Base-by-base conservation (phyloP, 2,888 invertebrate genomes). In the Tipula helvola region DNA sequence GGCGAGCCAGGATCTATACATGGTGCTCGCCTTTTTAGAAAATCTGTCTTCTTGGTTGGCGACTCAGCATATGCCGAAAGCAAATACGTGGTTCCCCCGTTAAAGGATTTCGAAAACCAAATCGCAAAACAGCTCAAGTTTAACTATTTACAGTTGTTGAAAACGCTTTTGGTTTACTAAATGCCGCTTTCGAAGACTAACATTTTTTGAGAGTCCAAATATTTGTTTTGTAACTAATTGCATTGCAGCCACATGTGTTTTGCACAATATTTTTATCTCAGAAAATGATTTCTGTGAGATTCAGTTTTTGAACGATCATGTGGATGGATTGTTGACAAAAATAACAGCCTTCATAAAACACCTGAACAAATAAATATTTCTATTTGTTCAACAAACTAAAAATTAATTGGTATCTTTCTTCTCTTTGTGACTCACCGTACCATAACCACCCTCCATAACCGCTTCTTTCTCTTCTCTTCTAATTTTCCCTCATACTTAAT, bases 131-230 rank as follows among this genome's bases (percentile, higher is more conserved):
- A 39, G 28, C 28, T 28, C 83, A 87, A 87, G 1, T 90, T 89
- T 86, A 90, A 90, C 86, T 83, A 88, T 18, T 87, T 88, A 18
- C 88, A 0, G 88, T 89, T 5, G 88, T 89, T 5, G 89, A 89
- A 88, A 88, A 89, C 87, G 88, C 89, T 3, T 89, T 90, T 87
- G 89, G 88, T 4, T 44, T 89, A 5, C 87, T 90, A 16, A 90
- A 90, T n/a, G n/a, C n/a, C n/a, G n/a, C 87, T 83, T 87, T 5
- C 87, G 90, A 41, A 88, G 89, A 85, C 86, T 90, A 1, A 88
- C 88, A 84, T 88, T 88, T 83, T 88, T 88, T 1, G 89, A 89
- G 47, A 88, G 88, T 86, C 87, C 86, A 1, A 86, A 88, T 87
- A 86, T 88, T 7, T 52, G 86, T 12, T 86, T 87, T 44, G 47